Base-by-base conservation (phyloP, 2,797 vertebrate species). In the Otolemur crassicaudatus region DNA sequence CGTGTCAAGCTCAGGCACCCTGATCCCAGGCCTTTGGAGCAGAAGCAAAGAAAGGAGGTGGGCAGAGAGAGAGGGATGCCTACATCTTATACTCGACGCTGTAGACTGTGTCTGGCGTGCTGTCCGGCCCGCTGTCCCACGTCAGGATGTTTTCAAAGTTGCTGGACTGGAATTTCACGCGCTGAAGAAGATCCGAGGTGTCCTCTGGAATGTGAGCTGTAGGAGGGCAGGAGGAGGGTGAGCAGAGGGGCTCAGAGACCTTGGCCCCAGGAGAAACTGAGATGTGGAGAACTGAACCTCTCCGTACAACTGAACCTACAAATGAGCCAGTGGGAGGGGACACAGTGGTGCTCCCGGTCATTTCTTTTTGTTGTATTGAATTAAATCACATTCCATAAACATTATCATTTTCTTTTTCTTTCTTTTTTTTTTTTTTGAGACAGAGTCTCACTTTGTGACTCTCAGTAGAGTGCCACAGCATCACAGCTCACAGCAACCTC, bases 101-200 rank as follows among this genome's bases (percentile, higher is more conserved):
- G 94, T 98, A 99, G 40, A 98, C 72, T 0, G 95, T 98, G 97
- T 94, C 98, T 3, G 96, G 86, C 9, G 92, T 14, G 31, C 76
- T 70, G 2, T 96, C 93, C 3, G 73, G 96, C 16, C 87, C 91
- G 0, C 90, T 87, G 56, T 98, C 97, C 98, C 98, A 99, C 0
- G 81, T 98, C 95, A 99, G 97, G 97, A 98, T 98, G 97, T 98
- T 99, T 83, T 98, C 98, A 77, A 99, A 98, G 97, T 99, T 99
- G 49, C 31, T 98, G 61, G 98, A 99, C 83, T 94, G 97, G 96
- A 99, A 98, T 8, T 37, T 89, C 79, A 87, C 95, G 2, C 40
- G 67, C 85, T 95, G 98, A 92, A 98, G 88, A 5, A 97, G 94
- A n/a, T 72, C 16, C 0, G 94, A 31, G 7, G 49, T 19, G n/a